Base-by-base conservation (phyloP, 2,888 invertebrate species). In the Melieria picta region DNA sequence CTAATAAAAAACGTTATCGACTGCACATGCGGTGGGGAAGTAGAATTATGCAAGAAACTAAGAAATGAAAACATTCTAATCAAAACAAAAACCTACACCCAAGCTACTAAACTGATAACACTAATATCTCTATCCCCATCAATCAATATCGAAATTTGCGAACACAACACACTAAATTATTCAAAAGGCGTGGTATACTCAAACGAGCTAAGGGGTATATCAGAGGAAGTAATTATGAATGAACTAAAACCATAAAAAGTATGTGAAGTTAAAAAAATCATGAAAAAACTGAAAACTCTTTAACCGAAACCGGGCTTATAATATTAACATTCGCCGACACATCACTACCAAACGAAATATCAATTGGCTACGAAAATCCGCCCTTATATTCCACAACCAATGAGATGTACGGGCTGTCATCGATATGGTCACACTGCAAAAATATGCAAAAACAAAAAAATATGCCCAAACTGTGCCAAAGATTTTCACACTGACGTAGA, bases 221-320 rank as follows among this genome's bases (percentile, higher is more conserved):
- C 9, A 48, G 61, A 61, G 13, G n/a, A 10, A 0, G 10, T 45
- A 42, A 60, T 61, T 1, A 1, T 61, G 6, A 4, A 43, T 13
- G 68, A 68, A 68, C 52, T 68, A 30, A 30, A 68, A 60, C 4
- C 13, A 11, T 55, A 52, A 60, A 43, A 52, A 5, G 68, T 68
- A 43, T 11, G n/a, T 43, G 42, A 46, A 61, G 45, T 45, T 30
- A 71, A 58, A 56, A 69, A 74, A 74, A 69, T 72, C 46, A 30
- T 71, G 48, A 74, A 70, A 45, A 57, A 69, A 16, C 43, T 11
- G 56, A 61, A 7, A 63, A 71, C 3, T 64, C 67, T 10, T 48
- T 74, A 10, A 30, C 62, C 30, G 71, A 74, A 69, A 75, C 72
- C 45, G 74, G 72, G 13, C 50, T 74, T 47, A 61, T 61, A n/a